A percentile compares a stretch with the other conserved stretches of the same genome.
phyloP scores from a whole-genome alignment of 1,140 invertebrate genomes.

The Drosophila sturtevanti region DNA sequence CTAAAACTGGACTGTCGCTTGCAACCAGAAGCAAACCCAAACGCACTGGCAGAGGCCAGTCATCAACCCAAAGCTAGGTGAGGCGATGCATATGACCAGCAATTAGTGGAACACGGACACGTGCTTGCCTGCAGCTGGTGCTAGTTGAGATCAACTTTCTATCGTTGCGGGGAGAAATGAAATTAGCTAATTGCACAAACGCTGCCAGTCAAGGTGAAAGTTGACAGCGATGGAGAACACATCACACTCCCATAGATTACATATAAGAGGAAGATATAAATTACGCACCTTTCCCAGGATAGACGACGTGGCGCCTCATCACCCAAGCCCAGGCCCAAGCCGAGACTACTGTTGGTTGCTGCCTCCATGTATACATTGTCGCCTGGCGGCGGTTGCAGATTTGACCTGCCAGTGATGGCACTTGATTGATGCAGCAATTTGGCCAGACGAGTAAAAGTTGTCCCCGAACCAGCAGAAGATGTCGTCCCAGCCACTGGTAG shows the following conservation, averaged over 20 bases:
- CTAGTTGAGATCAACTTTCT: conserved; percentile 53
- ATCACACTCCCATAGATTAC: not conserved
- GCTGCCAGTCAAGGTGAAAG: conserved; percentile 56
- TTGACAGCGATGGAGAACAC: conserved; percentile 38
- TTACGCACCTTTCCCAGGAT: conserved; percentile 89
- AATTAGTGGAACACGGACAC: conserved; percentile 51
- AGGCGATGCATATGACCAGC: conserved; percentile 27
- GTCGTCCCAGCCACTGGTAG: conserved; percentile 44
- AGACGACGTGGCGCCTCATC: conserved; percentile 85
- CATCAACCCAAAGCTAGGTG: not conserved
- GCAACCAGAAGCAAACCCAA: conserved; percentile 11
- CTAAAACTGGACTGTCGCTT: conserved; percentile 24
- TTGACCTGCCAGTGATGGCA: conserved; percentile 70
- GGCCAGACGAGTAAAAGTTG: conserved; percentile 87
- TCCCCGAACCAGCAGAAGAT: conserved; percentile 67
- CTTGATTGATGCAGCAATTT: conserved; percentile 87
- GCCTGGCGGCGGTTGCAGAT: conserved; percentile 73
- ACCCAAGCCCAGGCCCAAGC: conserved; percentile 45
- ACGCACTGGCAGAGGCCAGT: not conserved
- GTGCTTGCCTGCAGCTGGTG: conserved; percentile 11
- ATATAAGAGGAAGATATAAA: conserved; percentile 44
- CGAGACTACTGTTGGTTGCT: conserved; percentile 14
- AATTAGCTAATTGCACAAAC: conserved; percentile 73
- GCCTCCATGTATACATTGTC: conserved; percentile 50
- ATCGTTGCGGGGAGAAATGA: conserved; percentile 56